Evolutionary conservation across 2,797 vertebrate genomes (phyloP), one percentile per base, ranked within the genome.

Genomic region (Trichosurus vulpecula): DNA sequence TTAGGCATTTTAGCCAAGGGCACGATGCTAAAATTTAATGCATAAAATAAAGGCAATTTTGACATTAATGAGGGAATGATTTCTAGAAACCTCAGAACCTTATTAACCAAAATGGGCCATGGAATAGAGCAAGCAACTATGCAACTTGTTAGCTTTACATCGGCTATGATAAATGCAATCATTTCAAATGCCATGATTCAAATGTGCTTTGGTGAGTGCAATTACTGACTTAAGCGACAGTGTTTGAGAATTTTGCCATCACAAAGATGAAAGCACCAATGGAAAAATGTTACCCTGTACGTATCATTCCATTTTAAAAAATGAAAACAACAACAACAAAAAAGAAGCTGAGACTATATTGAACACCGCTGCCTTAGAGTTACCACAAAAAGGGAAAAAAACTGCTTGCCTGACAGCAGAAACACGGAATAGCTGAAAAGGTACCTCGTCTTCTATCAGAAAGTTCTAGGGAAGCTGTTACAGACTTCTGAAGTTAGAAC

Each of bases 101-200:
- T 95, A 95, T 97, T 97, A 98, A 98, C 97, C 98, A 98, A 98
- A 98, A 98, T 98, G 98, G 98, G 98, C 98, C 98, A 98, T 98
- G 98, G 98, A 98, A 98, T 98, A 98, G 95, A 98, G 97, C 97
- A 98, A 97, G 98, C 95, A 93, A 97, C 97, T 95, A 98, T 95
- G 97, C 97, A 96, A 97, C 97, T 97, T 96, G 98, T 98, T 98
- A 98, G 98, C 97, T 96, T 96, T 95, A 96, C 96, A 93, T 97
- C 97, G 97, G 98, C 96, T 97, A 97, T 95, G 97, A 96, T 95
- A 93, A 96, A 94, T 97, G 98, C 93, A 97, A 96, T 93, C 66
- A 41, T 41, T 74, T 74, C 74, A 96, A 96, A 96, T 97, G 97
- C 96, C 95, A 96, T 92, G 97, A 97, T 97, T 97, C 96, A 96